These are phyloP conservation scores for Megastigmus dorsalis DNA, from an alignment of 2,888 invertebrate species.

Conservation along the genomic window DNA sequence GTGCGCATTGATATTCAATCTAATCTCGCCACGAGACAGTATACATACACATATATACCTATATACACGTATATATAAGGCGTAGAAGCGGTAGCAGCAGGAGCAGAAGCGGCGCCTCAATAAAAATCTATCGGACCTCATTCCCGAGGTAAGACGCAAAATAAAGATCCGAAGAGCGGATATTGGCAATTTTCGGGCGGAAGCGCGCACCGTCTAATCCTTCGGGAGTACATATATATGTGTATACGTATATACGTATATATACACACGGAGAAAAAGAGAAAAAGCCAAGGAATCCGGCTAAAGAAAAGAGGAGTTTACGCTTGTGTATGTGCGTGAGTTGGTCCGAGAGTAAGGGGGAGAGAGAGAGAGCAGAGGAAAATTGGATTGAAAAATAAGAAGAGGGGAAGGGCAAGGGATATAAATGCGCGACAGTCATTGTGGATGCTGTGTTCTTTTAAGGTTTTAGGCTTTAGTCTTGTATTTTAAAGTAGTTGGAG, in stretches of 20 bases:
- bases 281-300: not conserved
- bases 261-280: not conserved
- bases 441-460: conserved; percentile 28
- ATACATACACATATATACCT: no score
- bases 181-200: conserved; percentile 68
- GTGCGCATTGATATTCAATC: conserved; percentile 49
- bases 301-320: no score
- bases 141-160: conserved; percentile 59
- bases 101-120: conserved; percentile 31
- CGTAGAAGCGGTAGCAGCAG: not conserved
- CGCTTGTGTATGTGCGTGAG: not conserved
- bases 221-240: conserved; percentile 37
- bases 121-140: conserved; percentile 53
- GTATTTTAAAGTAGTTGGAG: conserved; percentile 21
- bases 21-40: conserved; percentile 44
- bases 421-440: conserved; percentile 42
- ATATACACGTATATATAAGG: no score
- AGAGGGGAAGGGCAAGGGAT: not conserved
- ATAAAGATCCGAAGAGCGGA: conserved; percentile 64
- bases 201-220: conserved; percentile 61
- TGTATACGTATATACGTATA: not conserved
- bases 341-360: not conserved
- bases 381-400: conserved; percentile 40
- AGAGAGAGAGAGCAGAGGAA: conserved; percentile 15
- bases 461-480: conserved; percentile 19